phyloP scores from a whole-genome alignment of 2,113 vertebrate species.

The Myanophis thanlyinensis region DNA sequence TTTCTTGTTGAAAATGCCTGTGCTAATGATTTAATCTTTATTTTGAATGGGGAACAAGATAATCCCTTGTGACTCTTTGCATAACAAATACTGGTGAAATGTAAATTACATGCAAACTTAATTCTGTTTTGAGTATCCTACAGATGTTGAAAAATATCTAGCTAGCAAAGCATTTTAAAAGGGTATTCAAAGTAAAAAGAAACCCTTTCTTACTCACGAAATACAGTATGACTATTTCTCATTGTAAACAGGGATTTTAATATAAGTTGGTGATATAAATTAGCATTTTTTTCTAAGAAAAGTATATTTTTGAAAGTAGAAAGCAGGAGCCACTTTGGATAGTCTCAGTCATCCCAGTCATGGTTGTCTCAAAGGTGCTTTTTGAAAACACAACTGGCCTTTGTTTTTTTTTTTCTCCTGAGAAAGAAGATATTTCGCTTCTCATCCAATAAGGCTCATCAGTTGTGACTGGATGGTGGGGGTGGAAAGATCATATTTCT shows the following conservation, averaged over 20 bases:
- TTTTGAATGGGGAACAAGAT: not conserved
- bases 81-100: not conserved
- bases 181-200: not conserved
- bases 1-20: not conserved
- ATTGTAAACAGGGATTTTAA: not conserved
- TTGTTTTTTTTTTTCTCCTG: not conserved
- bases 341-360: not conserved
- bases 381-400: not conserved
- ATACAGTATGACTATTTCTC: not conserved
- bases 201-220: not conserved
- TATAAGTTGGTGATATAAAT: not conserved
- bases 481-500: not conserved
- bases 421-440: not conserved
- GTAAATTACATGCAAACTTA: not conserved
- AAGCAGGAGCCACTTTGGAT: not conserved
- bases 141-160: not conserved
- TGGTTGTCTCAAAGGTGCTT: not conserved
- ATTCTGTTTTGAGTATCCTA: not conserved
- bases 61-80: not conserved
- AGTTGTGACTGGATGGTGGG: not conserved
- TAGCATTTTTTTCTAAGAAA: not conserved
- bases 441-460: not conserved
- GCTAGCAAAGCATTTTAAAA: not conserved
- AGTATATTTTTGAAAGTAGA: not conserved
- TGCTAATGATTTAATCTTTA: not conserved